Base-by-base conservation (phyloP, 1,140 invertebrate species). In the Drosophila littoralis region DNA sequence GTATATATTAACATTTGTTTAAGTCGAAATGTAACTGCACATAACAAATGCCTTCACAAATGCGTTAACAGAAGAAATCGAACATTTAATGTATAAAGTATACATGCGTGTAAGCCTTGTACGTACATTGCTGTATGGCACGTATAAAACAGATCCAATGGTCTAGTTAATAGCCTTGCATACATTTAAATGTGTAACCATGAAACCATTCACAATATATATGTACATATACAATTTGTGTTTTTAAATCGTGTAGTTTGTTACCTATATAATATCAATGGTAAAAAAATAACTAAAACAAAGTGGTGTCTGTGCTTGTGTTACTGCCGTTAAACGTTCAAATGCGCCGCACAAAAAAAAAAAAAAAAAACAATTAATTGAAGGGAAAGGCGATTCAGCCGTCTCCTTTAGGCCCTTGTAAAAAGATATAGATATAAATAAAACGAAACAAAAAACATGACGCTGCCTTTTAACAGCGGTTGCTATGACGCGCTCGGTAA, bases 31-130 rank as follows among this genome's bases (percentile, higher is more conserved):
- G 70, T 77, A 74, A 74, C 69, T 77, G 79, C 82, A 82, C 82
- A 85, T 86, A 82, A 76, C 51, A 88, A 84, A 84, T 89, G 84
- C 83, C 84, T 88, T 89, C 65, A 66, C 28, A 79, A 72, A 83
- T 77, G 83, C 79, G 76, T 79, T 58, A 82, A 71, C 71, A 81
- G 46, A 57, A 86, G 51, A 65, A 65, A 77, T 77, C 59, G 73
- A 79, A 86, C 79, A 73, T 82, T 79, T 82, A 60, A 45, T 85
- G 83, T 86, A 88, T 76, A 86, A 82, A 38, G 46, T 38, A 57
- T 48, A 22, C 10, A 54, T 33, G 28, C 43, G 42, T 36, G 52
- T 76, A 77, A 59, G 46, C 51, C 10, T 54, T 32, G 33, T 54
- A 35, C 17, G 50, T 35, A 52, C 10, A 48, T 48, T 48, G 22